Conservation (phyloP, 2,888 invertebrate species). For the Heterodera filipjevi region DNA sequence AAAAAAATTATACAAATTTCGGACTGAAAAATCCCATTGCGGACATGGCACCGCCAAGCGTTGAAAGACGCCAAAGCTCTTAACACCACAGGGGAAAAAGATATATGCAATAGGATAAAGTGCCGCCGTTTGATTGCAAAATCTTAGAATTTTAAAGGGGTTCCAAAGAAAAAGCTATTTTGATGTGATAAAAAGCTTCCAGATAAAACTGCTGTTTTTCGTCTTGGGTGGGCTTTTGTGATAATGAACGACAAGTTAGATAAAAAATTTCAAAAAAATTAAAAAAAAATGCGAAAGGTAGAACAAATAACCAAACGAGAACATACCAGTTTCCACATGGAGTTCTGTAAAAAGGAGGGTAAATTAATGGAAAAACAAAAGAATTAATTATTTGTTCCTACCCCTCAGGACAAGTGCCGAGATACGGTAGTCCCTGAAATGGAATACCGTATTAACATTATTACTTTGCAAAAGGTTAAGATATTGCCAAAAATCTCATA, state of each 20-base stretch:
- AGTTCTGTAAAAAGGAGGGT: not conserved
- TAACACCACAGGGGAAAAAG: not conserved
- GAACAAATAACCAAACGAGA: not conserved
- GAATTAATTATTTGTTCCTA: not conserved
- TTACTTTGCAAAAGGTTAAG: not conserved
- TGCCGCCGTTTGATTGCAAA: too few relatives aligned
- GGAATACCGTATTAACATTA: not conserved
- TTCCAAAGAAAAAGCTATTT: too few relatives aligned
- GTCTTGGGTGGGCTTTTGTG: too few relatives aligned
- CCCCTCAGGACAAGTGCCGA: conserved; percentile 5
- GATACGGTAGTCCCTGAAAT: conserved; percentile 1
- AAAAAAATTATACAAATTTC: conserved; percentile 39
- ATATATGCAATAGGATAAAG: not conserved
- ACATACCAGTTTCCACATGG: not conserved
- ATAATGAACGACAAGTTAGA: too few relatives aligned
- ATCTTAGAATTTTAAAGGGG: too few relatives aligned
- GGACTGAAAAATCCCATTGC: conserved; percentile 42
- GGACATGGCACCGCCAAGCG: conserved; percentile 39
- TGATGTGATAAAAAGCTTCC: too few relatives aligned
- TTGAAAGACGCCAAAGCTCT: conserved; percentile 37
- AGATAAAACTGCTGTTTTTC: too few relatives aligned
- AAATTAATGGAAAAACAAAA: not conserved
- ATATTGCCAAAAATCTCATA: too few relatives aligned
- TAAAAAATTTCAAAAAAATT: not conserved
- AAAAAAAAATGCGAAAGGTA: not conserved